phyloP scores from a whole-genome alignment of 2,888 invertebrate species.

The Drosophila bunnanda region DNA sequence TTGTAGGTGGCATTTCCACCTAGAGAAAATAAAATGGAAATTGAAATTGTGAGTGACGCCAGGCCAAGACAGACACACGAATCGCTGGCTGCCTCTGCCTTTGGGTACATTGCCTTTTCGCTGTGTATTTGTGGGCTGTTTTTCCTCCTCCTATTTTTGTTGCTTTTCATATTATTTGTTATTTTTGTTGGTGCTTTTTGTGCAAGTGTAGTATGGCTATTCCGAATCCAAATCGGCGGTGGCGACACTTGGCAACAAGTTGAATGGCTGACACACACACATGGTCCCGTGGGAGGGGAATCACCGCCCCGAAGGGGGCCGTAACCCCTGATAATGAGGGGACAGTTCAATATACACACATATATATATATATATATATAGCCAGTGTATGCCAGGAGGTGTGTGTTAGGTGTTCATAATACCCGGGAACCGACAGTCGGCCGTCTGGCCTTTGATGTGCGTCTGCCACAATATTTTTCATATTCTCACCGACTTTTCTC shows the following conservation, averaged over 20 bases:
- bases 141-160: slow-evolving; percentile 25
- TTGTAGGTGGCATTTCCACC: background rate
- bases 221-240: slow-evolving; percentile 20
- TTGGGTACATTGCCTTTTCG: slow-evolving; percentile 58
- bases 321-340: slow-evolving; percentile 38
- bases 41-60: slow-evolving; percentile 62
- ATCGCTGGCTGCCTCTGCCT: slow-evolving; percentile 4
- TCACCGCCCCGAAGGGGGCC: slow-evolving; percentile 45
- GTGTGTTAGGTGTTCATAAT: slow-evolving; percentile 20
- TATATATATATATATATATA: slow-evolving; percentile 1
- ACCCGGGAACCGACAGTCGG: slow-evolving; percentile 14
- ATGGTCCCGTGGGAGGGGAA: background rate
- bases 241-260: slow-evolving; percentile 71
- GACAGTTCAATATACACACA: slow-evolving; percentile 39
- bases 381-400: background rate
- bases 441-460: slow-evolving; percentile 39
- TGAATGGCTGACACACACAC: slow-evolving; percentile 49
- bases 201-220: slow-evolving; percentile 17
- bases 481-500: slow-evolving; percentile 34
- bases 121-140: slow-evolving; percentile 22
- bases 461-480: slow-evolving; percentile 49
- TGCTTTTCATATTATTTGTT: background rate
- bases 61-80: slow-evolving; percentile 40
- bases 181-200: background rate
- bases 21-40: slow-evolving; percentile 36